Evolutionary conservation across 2,113 vertebrate genomes (phyloP).

Genomic region (Alethe diademata): DNA sequence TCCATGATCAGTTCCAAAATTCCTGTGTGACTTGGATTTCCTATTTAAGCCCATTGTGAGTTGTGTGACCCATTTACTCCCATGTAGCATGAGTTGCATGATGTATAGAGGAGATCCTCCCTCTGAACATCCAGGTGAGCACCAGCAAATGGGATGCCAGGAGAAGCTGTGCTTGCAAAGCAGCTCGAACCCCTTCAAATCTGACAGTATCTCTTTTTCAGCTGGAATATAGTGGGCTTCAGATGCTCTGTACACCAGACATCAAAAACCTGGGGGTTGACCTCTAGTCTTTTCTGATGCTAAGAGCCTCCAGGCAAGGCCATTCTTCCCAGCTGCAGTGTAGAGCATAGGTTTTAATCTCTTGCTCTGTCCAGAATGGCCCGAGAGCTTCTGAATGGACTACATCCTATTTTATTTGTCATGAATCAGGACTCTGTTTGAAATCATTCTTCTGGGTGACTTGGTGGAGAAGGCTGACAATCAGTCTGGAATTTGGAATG

Average conservation of each 20-base stretch:
- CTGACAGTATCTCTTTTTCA: not conserved
- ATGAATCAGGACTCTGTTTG: not conserved
- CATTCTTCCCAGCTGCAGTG: not conserved
- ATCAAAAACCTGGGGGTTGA: not conserved
- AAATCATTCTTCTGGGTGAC: not conserved
- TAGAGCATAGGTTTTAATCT: not conserved
- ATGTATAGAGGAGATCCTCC: not conserved
- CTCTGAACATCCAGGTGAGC: not conserved
- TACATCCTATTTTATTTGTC: not conserved
- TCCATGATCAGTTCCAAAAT: not conserved
- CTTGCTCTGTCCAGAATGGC: not conserved
- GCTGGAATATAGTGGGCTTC: not conserved
- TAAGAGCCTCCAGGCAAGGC: not conserved
- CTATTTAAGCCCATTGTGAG: not conserved
- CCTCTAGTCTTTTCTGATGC: not conserved
- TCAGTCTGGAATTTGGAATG: not conserved
- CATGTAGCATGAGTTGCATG: not conserved
- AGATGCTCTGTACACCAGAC: not conserved
- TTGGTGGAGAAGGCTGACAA: not conserved
- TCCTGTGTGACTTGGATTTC: not conserved
- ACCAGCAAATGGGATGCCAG: not conserved
- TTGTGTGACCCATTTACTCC: not conserved
- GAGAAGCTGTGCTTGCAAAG: not conserved
- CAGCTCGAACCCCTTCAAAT: not conserved
- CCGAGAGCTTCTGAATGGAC: rapidly evolving